Conservation (phyloP, 2,797 vertebrate genomes). For the Gila robusta region DNA sequence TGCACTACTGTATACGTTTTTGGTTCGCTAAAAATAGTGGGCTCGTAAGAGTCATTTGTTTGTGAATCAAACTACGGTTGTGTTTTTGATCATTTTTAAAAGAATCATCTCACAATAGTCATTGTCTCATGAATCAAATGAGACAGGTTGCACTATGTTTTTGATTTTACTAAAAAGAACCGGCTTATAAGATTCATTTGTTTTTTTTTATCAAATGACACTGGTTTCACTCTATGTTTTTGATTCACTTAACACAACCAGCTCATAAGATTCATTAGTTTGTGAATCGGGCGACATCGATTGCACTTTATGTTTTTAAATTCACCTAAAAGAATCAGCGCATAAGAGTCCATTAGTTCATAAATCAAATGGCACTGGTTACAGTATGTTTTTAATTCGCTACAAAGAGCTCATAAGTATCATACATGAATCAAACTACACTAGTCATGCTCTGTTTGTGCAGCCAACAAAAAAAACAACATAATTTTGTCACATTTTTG, state of each 20-base stretch:
- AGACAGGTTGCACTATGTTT: neutral
- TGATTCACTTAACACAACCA: neutral
- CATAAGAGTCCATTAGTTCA: no score
- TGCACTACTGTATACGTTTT: neutral
- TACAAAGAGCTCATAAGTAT: neutral
- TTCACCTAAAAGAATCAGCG: neutral
- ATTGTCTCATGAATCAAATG: neutral
- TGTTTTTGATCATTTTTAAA: neutral
- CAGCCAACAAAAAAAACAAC: neutral
- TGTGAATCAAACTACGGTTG: neutral
- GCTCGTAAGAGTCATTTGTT: neutral
- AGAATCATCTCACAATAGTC: neutral
- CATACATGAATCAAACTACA: neutral
- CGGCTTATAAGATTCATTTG: neutral
- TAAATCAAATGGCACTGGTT: neutral
- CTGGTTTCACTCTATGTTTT: neutral
- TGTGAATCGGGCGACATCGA: neutral
- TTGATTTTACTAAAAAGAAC: neutral
- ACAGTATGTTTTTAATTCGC: neutral
- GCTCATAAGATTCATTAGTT: neutral
- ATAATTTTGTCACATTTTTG: neutral
- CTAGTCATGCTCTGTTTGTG: neutral
- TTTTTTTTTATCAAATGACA: neutral
- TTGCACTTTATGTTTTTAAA: neutral
- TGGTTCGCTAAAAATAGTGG: neutral